A percentile compares a stretch with the other conserved stretches of the same genome.
These are phyloP conservation scores for Anabacerthia variegaticeps DNA, from an alignment of 2,797 vertebrate species.

Conservation along the genomic window DNA sequence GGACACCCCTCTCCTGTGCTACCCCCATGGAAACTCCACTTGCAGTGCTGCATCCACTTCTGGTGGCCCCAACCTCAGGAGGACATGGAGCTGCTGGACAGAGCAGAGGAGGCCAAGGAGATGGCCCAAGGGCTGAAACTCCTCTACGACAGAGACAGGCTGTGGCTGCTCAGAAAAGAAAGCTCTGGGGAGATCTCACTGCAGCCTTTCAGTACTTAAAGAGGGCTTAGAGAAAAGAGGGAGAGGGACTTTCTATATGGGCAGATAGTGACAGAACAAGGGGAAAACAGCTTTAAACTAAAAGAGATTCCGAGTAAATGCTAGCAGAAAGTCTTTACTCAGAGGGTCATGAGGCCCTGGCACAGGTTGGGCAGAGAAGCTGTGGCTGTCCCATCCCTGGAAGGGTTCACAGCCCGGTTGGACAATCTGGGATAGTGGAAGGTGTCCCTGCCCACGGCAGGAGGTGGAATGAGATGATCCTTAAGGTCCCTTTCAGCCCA, in stretches of 20 bases:
- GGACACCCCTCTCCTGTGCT: neutral
- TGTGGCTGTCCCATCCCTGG: neutral
- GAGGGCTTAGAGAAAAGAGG: neutral
- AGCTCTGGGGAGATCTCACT: neutral
- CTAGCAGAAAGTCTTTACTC: neutral
- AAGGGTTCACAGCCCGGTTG: fast-evolving
- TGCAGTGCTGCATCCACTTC: neutral
- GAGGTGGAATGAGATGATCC: too few species aligned
- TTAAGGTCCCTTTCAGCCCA: too few species aligned
- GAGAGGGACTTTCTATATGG: neutral
- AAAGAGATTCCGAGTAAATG: neutral
- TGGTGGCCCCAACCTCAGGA: neutral
- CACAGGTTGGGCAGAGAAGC: neutral
- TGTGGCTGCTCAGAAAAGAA: neutral
- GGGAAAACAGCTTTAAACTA: neutral
- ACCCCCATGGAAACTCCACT: neutral
- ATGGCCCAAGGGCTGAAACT: neutral
- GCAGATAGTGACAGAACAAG: neutral
- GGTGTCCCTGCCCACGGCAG: too few species aligned
- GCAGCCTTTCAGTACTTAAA: neutral
- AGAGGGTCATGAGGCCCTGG: neutral
- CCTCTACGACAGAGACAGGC: neutral
- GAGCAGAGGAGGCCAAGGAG: neutral
- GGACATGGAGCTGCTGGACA: neutral
- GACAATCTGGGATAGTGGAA: too few species aligned